Evolutionary conservation across 92 coral and sea anemone species (phyloP).

Genomic region (Desmophyllum pertusum): DNA sequence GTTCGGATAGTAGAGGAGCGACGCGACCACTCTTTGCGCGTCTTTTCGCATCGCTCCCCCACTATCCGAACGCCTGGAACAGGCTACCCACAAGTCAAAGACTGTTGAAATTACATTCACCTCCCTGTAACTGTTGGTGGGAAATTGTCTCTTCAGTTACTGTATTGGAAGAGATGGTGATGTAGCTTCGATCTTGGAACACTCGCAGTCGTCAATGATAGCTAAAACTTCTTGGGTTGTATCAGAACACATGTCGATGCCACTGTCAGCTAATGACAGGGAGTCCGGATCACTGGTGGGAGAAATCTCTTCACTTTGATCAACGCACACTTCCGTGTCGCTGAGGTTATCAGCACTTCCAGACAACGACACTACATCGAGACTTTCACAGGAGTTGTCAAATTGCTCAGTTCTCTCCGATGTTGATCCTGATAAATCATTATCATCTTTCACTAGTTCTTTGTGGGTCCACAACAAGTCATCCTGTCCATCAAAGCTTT

Average conservation of each 20-base stretch:
- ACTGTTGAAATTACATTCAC: neutral
- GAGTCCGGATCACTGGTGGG: slow-evolving; percentile 27
- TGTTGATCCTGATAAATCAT: neutral
- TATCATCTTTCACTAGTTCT: neutral
- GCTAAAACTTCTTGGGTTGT: slow-evolving; percentile 24
- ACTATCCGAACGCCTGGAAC: no score
- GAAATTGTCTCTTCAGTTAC: neutral
- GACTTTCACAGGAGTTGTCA: slow-evolving; percentile 23
- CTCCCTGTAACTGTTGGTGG: neutral
- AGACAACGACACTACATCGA: slow-evolving; percentile 12
- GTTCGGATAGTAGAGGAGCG: no score
- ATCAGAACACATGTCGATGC: slow-evolving; percentile 42
- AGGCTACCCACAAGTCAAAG: no score
- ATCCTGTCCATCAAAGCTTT: neutral
- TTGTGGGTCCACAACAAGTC: neutral
- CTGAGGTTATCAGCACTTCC: slow-evolving; percentile 32
- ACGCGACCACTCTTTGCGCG: no score
- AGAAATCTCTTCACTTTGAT: slow-evolving; percentile 11
- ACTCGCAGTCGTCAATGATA: slow-evolving; percentile 17
- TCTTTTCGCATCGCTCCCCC: no score
- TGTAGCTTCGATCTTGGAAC: slow-evolving; percentile 2
- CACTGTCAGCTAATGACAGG: slow-evolving; percentile 42
- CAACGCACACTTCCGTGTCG: slow-evolving; percentile 5
- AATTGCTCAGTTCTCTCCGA: slow-evolving; percentile 11
- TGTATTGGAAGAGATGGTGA: neutral